A percentile compares a stretch with the other conserved stretches of the same genome.
Evolutionary conservation across 2,797 vertebrate genomes (phyloP).

Genomic region (Bryconaethiops microstoma): DNA sequence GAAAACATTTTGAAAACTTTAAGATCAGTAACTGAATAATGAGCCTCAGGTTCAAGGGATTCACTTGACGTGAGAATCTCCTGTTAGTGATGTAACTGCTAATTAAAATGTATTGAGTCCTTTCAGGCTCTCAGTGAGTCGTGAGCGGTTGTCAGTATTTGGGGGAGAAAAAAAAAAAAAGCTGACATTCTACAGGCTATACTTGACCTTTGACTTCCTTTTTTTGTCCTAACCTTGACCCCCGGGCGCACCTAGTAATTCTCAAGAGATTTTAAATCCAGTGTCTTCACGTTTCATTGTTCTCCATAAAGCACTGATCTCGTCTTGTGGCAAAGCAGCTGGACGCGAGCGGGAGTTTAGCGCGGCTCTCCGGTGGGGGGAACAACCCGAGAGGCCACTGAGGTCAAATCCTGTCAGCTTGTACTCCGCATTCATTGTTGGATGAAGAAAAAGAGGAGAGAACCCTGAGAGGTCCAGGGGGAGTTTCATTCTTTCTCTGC

Average conservation of each 20-base stretch:
- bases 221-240: conserved; percentile 79
- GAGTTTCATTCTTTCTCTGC: conserved; percentile 66
- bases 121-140: neutral
- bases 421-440: conserved; percentile 71
- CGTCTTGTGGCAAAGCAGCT: conserved; percentile 76
- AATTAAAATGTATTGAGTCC: conserved; percentile 2
- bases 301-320: conserved; percentile 72
- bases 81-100: neutral
- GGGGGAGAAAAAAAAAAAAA: neutral
- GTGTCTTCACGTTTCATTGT: conserved; percentile 44
- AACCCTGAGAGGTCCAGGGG: conserved; percentile 62
- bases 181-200: conserved; percentile 55
- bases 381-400: conserved; percentile 69
- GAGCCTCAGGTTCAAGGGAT: too few relatives aligned
- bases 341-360: conserved; percentile 68
- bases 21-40: too few relatives aligned
- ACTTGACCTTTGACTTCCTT: conserved; percentile 69
- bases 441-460: conserved; percentile 62
- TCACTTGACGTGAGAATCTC: neutral
- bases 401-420: conserved; percentile 72
- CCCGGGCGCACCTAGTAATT: conserved; percentile 63
- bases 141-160: conserved; percentile 5
- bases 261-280: conserved; percentile 73
- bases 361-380: conserved; percentile 73
- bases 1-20: too few relatives aligned